Evolutionary conservation across 2,113 vertebrate species (phyloP).

Genomic region (Merops nubicus): DNA sequence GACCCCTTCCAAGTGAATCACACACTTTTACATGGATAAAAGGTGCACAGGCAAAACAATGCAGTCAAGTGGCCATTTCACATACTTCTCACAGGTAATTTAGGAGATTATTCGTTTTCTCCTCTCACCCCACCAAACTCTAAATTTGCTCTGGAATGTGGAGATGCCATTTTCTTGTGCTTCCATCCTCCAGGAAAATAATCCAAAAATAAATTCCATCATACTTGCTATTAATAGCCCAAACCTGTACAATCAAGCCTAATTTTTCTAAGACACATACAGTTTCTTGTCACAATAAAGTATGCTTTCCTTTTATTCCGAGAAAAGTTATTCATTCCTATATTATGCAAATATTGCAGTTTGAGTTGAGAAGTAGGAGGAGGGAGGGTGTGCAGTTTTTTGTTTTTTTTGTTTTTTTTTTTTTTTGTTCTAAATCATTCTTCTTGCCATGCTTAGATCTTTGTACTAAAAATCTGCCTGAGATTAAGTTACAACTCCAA

Average conservation of each 20-base stretch:
- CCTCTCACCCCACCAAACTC: background rate
- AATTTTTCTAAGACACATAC: background rate
- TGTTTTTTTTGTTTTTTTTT: too few species aligned
- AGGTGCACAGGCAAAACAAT: constrained; percentile 32
- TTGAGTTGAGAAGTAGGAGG: background rate
- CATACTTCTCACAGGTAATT: constrained; percentile 64
- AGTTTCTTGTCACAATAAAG: background rate
- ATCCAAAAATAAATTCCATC: background rate
- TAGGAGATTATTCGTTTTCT: background rate
- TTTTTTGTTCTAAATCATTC: constrained; percentile 33
- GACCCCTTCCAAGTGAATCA: constrained; percentile 55
- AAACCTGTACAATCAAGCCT: background rate
- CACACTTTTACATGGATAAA: constrained; percentile 47
- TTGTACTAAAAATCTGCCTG: constrained; percentile 31
- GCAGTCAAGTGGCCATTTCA: constrained; percentile 33
- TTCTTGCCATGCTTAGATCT: background rate
- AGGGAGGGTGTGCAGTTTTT: background rate
- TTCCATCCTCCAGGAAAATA: background rate
- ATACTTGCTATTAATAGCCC: background rate
- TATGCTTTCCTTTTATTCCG: background rate
- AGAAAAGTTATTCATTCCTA: constrained; percentile 1
- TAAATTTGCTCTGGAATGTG: constrained; percentile 18
- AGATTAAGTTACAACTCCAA: constrained; percentile 29
- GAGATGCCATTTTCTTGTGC: background rate
- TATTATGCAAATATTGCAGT: background rate